Evolutionary conservation across 1,140 invertebrate genomes (phyloP).

Genomic region (Monomorium pharaonis): DNA sequence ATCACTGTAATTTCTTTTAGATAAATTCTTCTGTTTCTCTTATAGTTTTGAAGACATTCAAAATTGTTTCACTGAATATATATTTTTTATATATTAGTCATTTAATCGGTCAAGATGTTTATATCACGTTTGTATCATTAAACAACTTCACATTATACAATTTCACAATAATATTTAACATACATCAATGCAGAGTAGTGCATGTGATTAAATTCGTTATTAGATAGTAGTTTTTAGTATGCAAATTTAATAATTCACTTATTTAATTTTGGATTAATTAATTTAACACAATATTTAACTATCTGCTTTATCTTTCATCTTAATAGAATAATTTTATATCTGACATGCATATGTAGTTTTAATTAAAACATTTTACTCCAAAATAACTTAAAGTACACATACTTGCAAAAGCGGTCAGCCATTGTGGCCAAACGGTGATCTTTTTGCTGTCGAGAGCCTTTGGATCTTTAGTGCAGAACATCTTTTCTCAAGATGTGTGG

Average conservation of each 20-base stretch:
- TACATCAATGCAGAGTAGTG: background rate
- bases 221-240: background rate
- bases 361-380: background rate
- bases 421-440: slow-evolving; percentile 74
- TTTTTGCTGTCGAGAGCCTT: background rate
- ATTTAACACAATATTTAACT: background rate
- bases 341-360: background rate
- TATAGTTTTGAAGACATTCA: too few species aligned
- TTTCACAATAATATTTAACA: background rate
- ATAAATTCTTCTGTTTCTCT: too few species aligned
- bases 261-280: background rate
- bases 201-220: background rate
- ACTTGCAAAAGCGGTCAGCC: slow-evolving; percentile 71
- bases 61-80: too few species aligned
- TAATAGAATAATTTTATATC: background rate
- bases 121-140: background rate
- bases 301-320: background rate
- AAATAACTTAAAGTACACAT: slow-evolving; percentile 47
- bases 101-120: too few species aligned
- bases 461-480: slow-evolving; percentile 42
- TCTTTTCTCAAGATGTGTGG: background rate
- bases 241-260: background rate
- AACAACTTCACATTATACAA: too few species aligned
- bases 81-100: too few species aligned
- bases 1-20: too few species aligned